phyloP scores from a whole-genome alignment of 1,140 invertebrate genomes.

The Trichonephila clavata region DNA sequence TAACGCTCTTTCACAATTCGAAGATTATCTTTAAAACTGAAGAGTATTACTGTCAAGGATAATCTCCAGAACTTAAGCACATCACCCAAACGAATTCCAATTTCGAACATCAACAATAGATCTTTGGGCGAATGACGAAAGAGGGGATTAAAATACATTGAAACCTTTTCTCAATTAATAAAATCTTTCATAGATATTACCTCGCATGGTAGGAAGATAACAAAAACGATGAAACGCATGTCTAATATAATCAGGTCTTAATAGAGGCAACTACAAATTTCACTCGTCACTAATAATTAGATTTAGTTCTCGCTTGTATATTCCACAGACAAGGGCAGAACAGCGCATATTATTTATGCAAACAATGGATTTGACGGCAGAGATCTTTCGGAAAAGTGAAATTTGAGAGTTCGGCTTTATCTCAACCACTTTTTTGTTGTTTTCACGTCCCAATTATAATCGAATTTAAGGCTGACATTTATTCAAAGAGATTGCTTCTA shows the following conservation, averaged over 20 bases:
- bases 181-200: neutral
- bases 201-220: neutral
- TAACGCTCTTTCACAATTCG: too few relatives aligned
- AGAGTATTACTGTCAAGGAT: neutral
- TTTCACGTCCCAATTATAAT: neutral
- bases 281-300: slow-evolving; percentile 19
- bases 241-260: slow-evolving; percentile 37
- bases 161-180: neutral
- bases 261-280: slow-evolving; percentile 36
- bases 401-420: neutral
- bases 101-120: neutral
- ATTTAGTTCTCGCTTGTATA: neutral
- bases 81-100: neutral
- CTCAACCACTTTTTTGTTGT: neutral
- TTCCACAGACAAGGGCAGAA: slow-evolving; percentile 10
- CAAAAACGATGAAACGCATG: slow-evolving; percentile 17
- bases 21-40: neutral
- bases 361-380: slow-evolving; percentile 51
- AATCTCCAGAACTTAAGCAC: neutral
- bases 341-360: slow-evolving; percentile 57
- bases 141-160: neutral
- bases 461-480: slow-evolving; percentile 34
- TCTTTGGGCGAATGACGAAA: neutral
- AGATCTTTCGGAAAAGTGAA: neutral
- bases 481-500: slow-evolving; percentile 38